Evolutionary conservation across 2,113 vertebrate genomes (phyloP), one percentile per base, ranked within the genome.

Genomic region (Grus americana): DNA sequence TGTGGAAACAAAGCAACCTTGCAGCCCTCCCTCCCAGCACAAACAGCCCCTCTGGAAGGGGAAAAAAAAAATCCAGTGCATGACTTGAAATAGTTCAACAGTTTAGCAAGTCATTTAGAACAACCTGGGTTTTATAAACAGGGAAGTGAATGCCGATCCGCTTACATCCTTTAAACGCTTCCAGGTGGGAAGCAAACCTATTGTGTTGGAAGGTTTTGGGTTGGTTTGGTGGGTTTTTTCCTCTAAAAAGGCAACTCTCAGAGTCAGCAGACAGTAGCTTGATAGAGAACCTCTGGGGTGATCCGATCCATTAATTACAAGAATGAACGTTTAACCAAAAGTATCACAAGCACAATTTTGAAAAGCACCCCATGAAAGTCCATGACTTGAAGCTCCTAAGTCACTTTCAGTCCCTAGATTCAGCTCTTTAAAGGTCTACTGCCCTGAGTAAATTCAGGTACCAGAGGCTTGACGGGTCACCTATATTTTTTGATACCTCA

Each of bases 101-200:
- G 47, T 59, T 79, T 58, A 79, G 49, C 67, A 52, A 86, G 75
- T 47, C 38, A 38, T 58, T 76, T 14, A 34, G 26, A 91, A 66
- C 59, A 91, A 62, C 46, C 63, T 70, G 74, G 0, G 8, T 85
- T 83, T 88, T 59, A 86, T 73, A 80, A 95, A 55, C 47, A 66
- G 58, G 36, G 42, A 91, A 59, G 58, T 34, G 71, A 70, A 63
- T 44, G 59, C 74, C 59, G 58, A 91, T 59, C 29, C 50, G 24
- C 34, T 78, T 52, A 63, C 36, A 90, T 44, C 46, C 84, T 85
- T 62, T 62, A 82, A 94, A 57, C n/a, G 46, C 15, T 91, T 97
- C 86, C 80, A 92, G 68, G 90, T 91, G 82, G 50, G 62, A 86
- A 61, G 49, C 16, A 61, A 58, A 72, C n/a, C 36, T 61, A 5